Conservation (phyloP, 2,797 vertebrate genomes). For the Heterohyrax brucei region DNA sequence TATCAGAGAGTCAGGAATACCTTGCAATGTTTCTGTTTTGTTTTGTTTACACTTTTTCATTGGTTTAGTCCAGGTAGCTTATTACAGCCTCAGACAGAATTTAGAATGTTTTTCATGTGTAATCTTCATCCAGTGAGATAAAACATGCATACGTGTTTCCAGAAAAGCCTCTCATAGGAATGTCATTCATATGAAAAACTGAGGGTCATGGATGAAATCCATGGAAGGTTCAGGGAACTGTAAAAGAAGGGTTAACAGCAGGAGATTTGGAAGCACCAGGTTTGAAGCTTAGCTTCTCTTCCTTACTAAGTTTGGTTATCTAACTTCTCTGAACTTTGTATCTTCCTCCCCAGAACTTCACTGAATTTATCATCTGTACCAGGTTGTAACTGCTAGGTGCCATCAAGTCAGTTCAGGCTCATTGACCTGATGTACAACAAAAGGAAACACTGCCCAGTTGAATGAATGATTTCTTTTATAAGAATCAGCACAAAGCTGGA, state of each 20-base stretch:
- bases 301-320: not conserved
- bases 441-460: not conserved
- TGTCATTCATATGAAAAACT: rapidly evolving
- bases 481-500: too few relatives aligned
- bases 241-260: rapidly evolving
- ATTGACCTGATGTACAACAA: not conserved
- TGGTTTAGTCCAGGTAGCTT: not conserved
- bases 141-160: rapidly evolving
- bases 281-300: not conserved
- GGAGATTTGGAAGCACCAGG: not conserved
- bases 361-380: not conserved
- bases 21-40: rapidly evolving
- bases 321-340: rapidly evolving
- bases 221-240: too few relatives aligned
- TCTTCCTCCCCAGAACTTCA: not conserved
- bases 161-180: not conserved
- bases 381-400: not conserved
- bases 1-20: rapidly evolving
- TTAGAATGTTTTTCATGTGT: rapidly evolving
- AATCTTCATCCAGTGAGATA: not conserved
- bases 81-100: not conserved
- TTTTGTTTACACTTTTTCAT: not conserved
- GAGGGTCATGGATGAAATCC: rapidly evolving
- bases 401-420: not conserved
- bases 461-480: too few relatives aligned